phyloP scores from a whole-genome alignment of 2,113 vertebrate species.

The Seriola rivoliana region DNA sequence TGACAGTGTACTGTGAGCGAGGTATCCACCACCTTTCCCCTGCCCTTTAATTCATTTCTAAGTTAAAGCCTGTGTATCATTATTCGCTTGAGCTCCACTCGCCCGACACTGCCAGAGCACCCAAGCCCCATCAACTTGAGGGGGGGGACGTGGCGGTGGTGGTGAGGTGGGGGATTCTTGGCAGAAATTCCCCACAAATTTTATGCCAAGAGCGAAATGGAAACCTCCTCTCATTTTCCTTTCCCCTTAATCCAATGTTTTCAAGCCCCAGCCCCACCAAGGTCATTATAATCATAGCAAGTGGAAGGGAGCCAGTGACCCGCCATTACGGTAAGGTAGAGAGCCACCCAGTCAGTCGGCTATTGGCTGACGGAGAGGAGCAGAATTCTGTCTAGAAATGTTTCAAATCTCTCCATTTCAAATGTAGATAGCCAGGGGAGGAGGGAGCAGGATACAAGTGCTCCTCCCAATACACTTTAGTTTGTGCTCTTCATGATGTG shows the following conservation, averaged over 20 bases:
- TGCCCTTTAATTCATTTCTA: constrained; percentile 83
- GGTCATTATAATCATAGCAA: constrained; percentile 88
- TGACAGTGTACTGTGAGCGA: constrained; percentile 42
- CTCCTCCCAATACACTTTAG: constrained; percentile 39
- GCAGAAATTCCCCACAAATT: constrained; percentile 82
- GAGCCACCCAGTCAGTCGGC: constrained; percentile 76
- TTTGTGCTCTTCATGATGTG: constrained; percentile 39
- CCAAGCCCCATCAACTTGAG: constrained; percentile 72
- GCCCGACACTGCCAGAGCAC: constrained; percentile 67
- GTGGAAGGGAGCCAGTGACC: constrained; percentile 85
- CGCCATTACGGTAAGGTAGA: constrained; percentile 82
- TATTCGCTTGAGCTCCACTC: constrained; percentile 79
- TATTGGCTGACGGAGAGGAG: constrained; percentile 60
- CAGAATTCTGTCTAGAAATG: constrained; percentile 63
- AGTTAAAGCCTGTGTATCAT: constrained; percentile 82
- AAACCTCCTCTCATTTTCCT: constrained; percentile 87
- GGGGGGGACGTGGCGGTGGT: constrained; percentile 22
- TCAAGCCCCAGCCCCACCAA: constrained; percentile 85
- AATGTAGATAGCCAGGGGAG: constrained; percentile 61
- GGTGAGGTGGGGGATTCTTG: constrained; percentile 73
- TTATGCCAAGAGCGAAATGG: constrained; percentile 88
- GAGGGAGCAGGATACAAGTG: constrained; percentile 33
- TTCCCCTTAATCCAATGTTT: constrained; percentile 88
- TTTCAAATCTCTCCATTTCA: constrained; percentile 71
- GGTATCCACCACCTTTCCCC: constrained; percentile 67